Percentiles rank a stretch among this genome's conserved stretches.
Evolutionary conservation across 2,113 vertebrate genomes (phyloP).

Genomic region (Oplegnathus fasciatus): DNA sequence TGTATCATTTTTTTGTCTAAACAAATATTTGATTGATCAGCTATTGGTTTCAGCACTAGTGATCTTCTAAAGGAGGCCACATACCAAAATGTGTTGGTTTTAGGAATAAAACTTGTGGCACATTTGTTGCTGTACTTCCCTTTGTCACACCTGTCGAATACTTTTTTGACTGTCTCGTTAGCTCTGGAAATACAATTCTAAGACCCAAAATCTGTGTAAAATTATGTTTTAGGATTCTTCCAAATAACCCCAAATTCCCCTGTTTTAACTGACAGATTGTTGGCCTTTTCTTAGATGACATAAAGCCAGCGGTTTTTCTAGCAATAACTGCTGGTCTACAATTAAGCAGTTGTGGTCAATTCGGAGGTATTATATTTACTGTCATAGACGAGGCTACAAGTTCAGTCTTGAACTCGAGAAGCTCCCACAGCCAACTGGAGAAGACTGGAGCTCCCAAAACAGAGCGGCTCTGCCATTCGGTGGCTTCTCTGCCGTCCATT

Average conservation of each 20-base stretch:
- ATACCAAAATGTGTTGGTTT: not conserved
- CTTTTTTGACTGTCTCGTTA: not conserved
- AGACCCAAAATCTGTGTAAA: not conserved
- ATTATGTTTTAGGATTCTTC: not conserved
- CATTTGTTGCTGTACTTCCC: not conserved
- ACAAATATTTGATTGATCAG: no score
- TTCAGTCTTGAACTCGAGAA: not conserved
- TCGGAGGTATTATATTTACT: conserved; percentile 1
- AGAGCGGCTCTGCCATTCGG: not conserved
- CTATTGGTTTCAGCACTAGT: not conserved
- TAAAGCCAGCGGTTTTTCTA: not conserved
- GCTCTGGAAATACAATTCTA: not conserved
- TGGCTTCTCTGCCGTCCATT: conserved; percentile 61
- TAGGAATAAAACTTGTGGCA: not conserved
- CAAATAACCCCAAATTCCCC: not conserved
- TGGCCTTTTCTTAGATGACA: not conserved
- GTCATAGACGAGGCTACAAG: not conserved
- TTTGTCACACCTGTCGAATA: not conserved
- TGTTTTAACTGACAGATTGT: not conserved
- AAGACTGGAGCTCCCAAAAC: not conserved
- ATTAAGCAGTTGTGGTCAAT: conserved; percentile 21
- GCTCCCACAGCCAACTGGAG: not conserved
- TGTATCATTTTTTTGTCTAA: no score
- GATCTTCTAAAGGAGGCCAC: not conserved
- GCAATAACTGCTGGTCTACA: not conserved